Percentiles rank a stretch among this genome's conserved stretches.
phyloP scores from a whole-genome alignment of 2,888 invertebrate species.

The Eristalis pertinax region DNA sequence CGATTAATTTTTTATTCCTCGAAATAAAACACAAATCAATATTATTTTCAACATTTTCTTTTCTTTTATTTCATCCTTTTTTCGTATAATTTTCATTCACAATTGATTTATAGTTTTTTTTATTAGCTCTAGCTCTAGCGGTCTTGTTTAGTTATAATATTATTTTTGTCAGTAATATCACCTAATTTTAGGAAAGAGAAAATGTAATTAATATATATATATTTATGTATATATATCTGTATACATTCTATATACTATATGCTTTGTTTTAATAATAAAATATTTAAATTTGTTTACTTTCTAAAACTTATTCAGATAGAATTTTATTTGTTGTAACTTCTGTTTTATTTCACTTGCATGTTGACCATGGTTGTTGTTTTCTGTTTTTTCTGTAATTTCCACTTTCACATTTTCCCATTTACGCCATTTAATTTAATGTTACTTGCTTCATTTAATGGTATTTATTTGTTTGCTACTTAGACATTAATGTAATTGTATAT shows the following conservation, averaged over 20 bases:
- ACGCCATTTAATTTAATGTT: background rate
- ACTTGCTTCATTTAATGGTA: background rate
- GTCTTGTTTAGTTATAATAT: conserved; percentile 45
- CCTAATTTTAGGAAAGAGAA: conserved; percentile 69
- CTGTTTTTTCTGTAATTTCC: background rate
- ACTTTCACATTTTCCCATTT: conserved; percentile 32
- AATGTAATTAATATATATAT: conserved; percentile 53
- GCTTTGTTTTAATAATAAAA: conserved; percentile 50
- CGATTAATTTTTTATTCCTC: too few species aligned
- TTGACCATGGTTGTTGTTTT: conserved; percentile 7
- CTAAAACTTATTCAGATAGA: conserved; percentile 51
- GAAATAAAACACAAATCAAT: conserved; percentile 14
- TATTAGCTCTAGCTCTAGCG: conserved; percentile 38
- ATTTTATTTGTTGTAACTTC: conserved; percentile 42
- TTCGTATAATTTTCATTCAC: conserved; percentile 45
- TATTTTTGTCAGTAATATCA: conserved; percentile 66
- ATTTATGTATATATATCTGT: background rate
- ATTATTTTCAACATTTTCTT: conserved; percentile 39
- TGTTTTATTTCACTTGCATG: conserved; percentile 33
- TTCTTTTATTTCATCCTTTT: conserved; percentile 40
- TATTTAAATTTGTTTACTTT: conserved; percentile 52
- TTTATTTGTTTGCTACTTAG: conserved; percentile 46
- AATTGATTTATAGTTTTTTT: conserved; percentile 34
- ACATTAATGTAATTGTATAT: conserved; percentile 35
- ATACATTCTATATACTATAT: conserved; percentile 1